Conservation (phyloP, 2,113 vertebrate genomes). For the Aix galericulata region DNA sequence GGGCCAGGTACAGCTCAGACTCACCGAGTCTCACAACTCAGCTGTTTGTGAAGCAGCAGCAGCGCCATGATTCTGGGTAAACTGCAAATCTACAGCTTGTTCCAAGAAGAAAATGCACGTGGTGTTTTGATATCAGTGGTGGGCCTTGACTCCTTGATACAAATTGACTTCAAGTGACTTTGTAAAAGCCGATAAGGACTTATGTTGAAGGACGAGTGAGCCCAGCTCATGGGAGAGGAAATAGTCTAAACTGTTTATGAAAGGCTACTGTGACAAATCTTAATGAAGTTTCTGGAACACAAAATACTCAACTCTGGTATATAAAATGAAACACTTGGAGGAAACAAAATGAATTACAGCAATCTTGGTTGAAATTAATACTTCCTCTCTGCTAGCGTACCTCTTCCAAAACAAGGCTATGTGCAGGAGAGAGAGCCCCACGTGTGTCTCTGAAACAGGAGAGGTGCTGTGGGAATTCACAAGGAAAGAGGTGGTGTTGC, state of each 20-base stretch:
- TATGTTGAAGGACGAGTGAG: background rate
- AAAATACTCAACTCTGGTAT: background rate
- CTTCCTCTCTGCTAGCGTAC: background rate
- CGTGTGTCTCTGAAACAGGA: accelerated
- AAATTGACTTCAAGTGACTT: background rate
- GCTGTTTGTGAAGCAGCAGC: background rate
- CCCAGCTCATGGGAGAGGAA: background rate
- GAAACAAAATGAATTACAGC: background rate
- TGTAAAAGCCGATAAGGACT: background rate
- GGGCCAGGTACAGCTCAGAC: background rate
- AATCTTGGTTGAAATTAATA: background rate
- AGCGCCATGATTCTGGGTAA: background rate
- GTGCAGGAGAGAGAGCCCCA: accelerated
- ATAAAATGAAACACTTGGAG: accelerated
- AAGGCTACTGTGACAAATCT: background rate
- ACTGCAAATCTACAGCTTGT: background rate
- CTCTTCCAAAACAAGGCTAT: accelerated
- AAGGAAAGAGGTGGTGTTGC: background rate
- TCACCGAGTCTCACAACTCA: background rate
- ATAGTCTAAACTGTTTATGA: background rate
- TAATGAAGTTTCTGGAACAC: background rate
- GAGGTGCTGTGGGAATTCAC: accelerated
- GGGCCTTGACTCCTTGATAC: background rate
- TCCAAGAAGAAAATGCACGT: accelerated
- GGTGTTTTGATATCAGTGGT: background rate